These are phyloP conservation scores for Apis laboriosa DNA, from an alignment of 1,140 invertebrate genomes.

Conservation along the genomic window DNA sequence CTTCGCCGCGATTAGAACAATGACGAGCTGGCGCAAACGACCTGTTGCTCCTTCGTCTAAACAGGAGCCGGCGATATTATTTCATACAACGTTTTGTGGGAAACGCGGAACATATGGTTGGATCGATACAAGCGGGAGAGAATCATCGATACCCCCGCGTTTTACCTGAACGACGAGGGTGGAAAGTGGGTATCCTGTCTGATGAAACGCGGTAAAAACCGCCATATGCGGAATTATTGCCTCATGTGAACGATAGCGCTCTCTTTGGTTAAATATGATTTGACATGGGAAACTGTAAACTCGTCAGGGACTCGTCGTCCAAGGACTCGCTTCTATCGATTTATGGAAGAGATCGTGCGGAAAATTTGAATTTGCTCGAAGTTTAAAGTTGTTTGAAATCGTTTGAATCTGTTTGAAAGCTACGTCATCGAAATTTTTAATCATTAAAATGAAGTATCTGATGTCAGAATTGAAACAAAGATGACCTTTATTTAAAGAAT, in stretches of 20 bases:
- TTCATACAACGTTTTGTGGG: slow-evolving; percentile 59
- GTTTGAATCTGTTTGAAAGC: too few relatives aligned
- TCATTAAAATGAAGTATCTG: too few relatives aligned
- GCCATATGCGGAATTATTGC: slow-evolving; percentile 66
- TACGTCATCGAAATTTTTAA: too few relatives aligned
- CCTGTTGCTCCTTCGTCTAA: slow-evolving; percentile 58
- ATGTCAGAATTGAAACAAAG: too few relatives aligned
- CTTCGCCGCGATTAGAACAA: slow-evolving; percentile 55
- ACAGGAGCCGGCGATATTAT: slow-evolving; percentile 5
- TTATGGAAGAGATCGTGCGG: neutral
- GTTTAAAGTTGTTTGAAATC: neutral
- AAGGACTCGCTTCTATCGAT: neutral
- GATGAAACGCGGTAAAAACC: slow-evolving; percentile 55
- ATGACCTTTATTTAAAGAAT: too few relatives aligned
- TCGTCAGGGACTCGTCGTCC: neutral
- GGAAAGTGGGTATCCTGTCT: slow-evolving; percentile 43
- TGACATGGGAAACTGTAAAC: slow-evolving; percentile 69
- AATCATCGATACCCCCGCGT: slow-evolving; percentile 52
- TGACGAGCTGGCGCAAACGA: slow-evolving; percentile 37
- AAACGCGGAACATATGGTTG: slow-evolving; percentile 69
- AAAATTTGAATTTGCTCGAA: neutral
- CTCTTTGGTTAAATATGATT: slow-evolving; percentile 60
- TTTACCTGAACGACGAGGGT: slow-evolving; percentile 58
- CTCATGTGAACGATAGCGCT: slow-evolving; percentile 67
- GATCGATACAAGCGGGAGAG: slow-evolving; percentile 52